Conservation (phyloP, 1,140 invertebrate species). For the Drosophila melanica region DNA sequence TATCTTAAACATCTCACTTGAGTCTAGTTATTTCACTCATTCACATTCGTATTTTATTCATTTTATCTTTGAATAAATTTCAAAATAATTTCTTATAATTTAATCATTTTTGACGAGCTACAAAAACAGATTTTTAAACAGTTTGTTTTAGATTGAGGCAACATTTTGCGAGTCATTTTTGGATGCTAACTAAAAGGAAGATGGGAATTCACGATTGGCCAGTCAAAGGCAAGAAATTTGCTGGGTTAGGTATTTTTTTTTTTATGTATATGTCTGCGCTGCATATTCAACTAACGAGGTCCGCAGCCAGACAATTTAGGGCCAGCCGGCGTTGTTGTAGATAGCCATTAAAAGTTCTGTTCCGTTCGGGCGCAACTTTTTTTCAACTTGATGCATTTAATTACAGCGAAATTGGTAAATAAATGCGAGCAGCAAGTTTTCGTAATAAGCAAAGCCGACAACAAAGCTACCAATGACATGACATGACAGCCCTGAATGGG, state of each 20-base stretch:
- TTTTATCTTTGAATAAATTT: no score
- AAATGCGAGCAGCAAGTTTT: slow-evolving; percentile 18
- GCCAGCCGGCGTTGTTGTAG: neutral
- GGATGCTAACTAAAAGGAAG: neutral
- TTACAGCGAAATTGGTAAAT: slow-evolving; percentile 31
- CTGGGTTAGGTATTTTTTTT: no score
- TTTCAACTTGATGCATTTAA: slow-evolving; percentile 40
- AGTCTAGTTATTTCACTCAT: no score
- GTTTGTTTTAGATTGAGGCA: no score
- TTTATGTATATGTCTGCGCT: neutral
- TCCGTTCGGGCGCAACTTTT: neutral
- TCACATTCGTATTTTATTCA: no score
- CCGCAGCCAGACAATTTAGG: neutral
- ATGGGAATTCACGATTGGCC: neutral
- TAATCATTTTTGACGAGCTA: no score
- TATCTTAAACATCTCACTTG: no score
- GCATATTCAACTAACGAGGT: slow-evolving; percentile 1
- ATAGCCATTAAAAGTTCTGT: slow-evolving; percentile 39
- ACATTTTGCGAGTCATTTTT: no score
- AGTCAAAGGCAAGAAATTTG: slow-evolving; percentile 9
- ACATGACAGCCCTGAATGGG: slow-evolving; percentile 28
- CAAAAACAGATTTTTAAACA: no score
- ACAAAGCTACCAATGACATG: slow-evolving; percentile 35
- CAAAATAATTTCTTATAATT: no score
- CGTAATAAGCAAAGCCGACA: slow-evolving; percentile 17